A percentile compares a stretch with the other conserved stretches of the same genome.
These are phyloP conservation scores for Corythoichthys haematopterus DNA, from an alignment of 2,113 vertebrate species.

Conservation along the genomic window DNA sequence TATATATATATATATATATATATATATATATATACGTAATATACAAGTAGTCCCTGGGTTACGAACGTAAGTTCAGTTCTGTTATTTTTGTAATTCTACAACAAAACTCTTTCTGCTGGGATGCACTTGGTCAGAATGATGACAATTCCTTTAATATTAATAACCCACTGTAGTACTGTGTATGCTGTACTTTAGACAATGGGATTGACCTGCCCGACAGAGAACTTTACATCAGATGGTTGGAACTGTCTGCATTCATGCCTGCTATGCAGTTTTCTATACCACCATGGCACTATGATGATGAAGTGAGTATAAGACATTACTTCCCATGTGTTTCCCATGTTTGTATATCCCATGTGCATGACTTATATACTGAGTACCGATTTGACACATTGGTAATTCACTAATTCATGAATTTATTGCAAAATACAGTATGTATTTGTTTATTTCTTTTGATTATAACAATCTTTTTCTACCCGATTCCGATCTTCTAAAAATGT, in stretches of 20 bases:
- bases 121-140: background rate
- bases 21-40: no score
- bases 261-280: slow-evolving; percentile 96
- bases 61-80: no score
- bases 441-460: no score
- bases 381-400: no score
- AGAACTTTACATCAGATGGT: slow-evolving; percentile 93
- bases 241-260: slow-evolving; percentile 94
- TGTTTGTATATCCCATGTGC: background rate
- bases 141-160: background rate
- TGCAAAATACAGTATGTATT: no score
- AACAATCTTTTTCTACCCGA: no score
- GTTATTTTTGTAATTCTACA: no score
- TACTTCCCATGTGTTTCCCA: background rate
- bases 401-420: no score
- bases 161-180: background rate
- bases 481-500: no score
- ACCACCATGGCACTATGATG: slow-evolving; percentile 88
- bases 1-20: no score
- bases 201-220: slow-evolving; percentile 73
- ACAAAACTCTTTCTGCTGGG: no score
- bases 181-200: slow-evolving; percentile 11
- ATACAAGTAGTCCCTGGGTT: no score
- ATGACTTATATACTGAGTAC: background rate
- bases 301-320: slow-evolving; percentile 57